phyloP scores from a whole-genome alignment of 2,888 invertebrate species.

The Cryptops parisi region DNA sequence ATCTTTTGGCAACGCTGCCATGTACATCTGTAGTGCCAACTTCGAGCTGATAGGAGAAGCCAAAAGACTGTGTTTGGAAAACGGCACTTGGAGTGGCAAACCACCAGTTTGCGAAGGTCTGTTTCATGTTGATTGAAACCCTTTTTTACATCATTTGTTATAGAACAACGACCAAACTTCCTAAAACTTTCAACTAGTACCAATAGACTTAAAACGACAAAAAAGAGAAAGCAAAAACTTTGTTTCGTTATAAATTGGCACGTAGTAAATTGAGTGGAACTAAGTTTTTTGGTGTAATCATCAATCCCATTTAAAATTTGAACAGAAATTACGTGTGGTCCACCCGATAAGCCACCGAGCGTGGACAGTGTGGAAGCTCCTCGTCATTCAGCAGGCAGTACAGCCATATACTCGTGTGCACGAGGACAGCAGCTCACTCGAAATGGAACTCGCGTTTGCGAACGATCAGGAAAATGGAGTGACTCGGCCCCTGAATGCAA shows the following conservation, averaged over 20 bases:
- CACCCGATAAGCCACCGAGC: conserved; percentile 45
- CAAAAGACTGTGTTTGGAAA: conserved; percentile 65
- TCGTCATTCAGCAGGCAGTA: conserved; percentile 58
- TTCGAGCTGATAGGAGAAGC: conserved; percentile 71
- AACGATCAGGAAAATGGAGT: conserved; percentile 64
- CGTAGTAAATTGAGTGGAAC: too few relatives aligned
- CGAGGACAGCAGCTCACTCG: conserved; percentile 64
- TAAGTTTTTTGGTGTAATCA: too few relatives aligned
- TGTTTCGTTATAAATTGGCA: background rate
- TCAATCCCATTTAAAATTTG: too few relatives aligned
- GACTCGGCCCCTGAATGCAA: conserved; percentile 62
- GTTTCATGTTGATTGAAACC: too few relatives aligned
- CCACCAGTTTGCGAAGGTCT: conserved; percentile 67
- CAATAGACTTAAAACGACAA: too few relatives aligned
- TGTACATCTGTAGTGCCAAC: conserved; percentile 68
- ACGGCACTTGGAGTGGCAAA: conserved; percentile 80
- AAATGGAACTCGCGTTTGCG: conserved; percentile 55
- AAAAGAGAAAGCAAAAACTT: too few relatives aligned
- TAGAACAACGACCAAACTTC: too few relatives aligned
- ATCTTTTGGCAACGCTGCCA: conserved; percentile 68
- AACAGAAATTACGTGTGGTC: conserved; percentile 64
- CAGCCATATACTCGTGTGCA: conserved; percentile 67
- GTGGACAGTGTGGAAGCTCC: conserved; percentile 35
- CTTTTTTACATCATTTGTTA: too few relatives aligned
- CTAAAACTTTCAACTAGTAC: too few relatives aligned